A percentile compares a stretch with the other conserved stretches of the same genome.
Conservation (phyloP, 2,797 vertebrate species). For the Argentina silus region DNA sequence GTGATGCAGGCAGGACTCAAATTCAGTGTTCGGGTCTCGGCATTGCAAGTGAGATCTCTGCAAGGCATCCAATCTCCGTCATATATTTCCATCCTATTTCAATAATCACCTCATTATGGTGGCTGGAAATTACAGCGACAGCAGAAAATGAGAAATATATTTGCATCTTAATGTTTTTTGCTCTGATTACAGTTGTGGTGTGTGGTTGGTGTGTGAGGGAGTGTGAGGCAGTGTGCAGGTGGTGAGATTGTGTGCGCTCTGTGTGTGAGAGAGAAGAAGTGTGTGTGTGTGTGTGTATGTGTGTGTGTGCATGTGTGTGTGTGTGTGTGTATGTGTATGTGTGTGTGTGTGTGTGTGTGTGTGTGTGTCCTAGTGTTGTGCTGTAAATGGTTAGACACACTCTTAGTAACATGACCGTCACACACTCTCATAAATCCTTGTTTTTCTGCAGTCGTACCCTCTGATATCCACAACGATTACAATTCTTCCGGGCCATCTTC, state of each 20-base stretch:
- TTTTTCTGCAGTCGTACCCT: too few species aligned
- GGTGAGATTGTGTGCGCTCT: neutral
- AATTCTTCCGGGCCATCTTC: too few species aligned
- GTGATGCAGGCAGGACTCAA: constrained; percentile 20
- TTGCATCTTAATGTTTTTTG: constrained; percentile 24
- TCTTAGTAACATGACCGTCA: too few species aligned
- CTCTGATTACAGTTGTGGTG: constrained; percentile 22
- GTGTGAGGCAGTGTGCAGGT: neutral
- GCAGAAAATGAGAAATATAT: constrained; percentile 28
- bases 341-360: neutral
- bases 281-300: neutral
- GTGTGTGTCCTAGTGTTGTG: neutral
- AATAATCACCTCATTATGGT: constrained; percentile 41
- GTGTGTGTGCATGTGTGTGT: neutral
- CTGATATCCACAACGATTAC: too few species aligned
- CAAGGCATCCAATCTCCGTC: constrained; percentile 7
- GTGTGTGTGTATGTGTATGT: constrained; percentile 3
- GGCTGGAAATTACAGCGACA: constrained; percentile 21
- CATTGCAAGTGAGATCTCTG: neutral
- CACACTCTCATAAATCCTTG: too few species aligned
- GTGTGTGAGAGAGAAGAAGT: neutral
- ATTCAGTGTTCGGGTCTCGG: constrained; percentile 1
- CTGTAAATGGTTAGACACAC: too few species aligned
- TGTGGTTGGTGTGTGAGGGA: neutral
- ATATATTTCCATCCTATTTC: constrained; percentile 51